Evolutionary conservation across 1,140 invertebrate species (phyloP).

Genomic region (Drosophila prosaltans): DNA sequence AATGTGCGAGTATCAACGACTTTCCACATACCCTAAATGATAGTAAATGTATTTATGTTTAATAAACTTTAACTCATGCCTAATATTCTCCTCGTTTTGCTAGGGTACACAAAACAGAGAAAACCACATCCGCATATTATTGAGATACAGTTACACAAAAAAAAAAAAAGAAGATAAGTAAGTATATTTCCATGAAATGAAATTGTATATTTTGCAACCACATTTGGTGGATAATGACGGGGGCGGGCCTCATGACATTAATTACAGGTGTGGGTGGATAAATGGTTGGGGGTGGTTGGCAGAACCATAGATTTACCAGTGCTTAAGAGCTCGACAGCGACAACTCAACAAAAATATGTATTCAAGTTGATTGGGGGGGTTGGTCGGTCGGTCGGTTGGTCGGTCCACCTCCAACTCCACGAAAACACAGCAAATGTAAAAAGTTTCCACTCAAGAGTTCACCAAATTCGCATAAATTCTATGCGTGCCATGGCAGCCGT

Average conservation of each 20-base stretch:
- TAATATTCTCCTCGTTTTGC: too few relatives aligned
- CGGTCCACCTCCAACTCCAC: not conserved
- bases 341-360: slow-evolving; percentile 58
- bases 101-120: not conserved
- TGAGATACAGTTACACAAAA: slow-evolving; percentile 26
- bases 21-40: not conserved
- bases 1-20: not conserved
- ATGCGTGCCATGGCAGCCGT: slow-evolving; percentile 74
- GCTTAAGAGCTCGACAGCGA: slow-evolving; percentile 47
- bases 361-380: slow-evolving; percentile 74
- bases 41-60: too few relatives aligned
- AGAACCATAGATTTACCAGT: slow-evolving; percentile 10
- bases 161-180: not conserved
- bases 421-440: slow-evolving; percentile 60
- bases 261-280: slow-evolving; percentile 10
- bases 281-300: too few relatives aligned
- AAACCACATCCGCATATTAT: slow-evolving; percentile 2
- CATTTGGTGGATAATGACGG: not conserved
- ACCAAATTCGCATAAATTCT: slow-evolving; percentile 81
- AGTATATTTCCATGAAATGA: not conserved
- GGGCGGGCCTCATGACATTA: not conserved
- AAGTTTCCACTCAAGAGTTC: slow-evolving; percentile 77
- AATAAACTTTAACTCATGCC: too few relatives aligned
- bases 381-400: not conserved
- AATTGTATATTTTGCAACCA: slow-evolving; percentile 10